Base-by-base conservation (phyloP, 1,140 invertebrate species). In the Heliconius hermathena region DNA sequence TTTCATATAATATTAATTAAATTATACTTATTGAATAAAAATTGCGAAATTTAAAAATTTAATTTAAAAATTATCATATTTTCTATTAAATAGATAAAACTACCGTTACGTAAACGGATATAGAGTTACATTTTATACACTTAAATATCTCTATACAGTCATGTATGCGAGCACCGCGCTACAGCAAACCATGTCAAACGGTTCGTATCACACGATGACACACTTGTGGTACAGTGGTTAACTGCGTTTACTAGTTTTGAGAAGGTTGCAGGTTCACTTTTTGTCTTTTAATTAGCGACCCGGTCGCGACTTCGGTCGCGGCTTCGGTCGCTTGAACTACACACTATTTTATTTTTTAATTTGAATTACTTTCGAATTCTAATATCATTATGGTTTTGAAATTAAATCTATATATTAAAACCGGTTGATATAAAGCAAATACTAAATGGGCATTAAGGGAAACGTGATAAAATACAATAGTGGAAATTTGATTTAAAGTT, bases 81-180 rank as follows among this genome's bases (percentile, higher is more conserved):
- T 60, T 60, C 54, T 60, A 60, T 60, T 60, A 22, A 60, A 60
- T 60, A 60, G 54, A 60, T 26, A 52, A 60, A 60, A 60, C 9
- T 60, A 60, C 54, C 54, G 54, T 60, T 60, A 60, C 54, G 54
- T 60, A 60, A 60, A 22, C n/a, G 54, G 8, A 20, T 60, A 22
- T 57, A 57, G 20, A 9, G 54, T 60, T 60, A 22, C 54, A 22
- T n/a, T 60, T 60, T 60, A 60, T 60, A 22, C 6, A 54, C 54
- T 60, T 22, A 60, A 60, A 26, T 60, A 60, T 60, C 54, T 60
- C 41, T 46, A 46, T 16, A 46, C 18, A 52, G 16, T 18, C 49
- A 20, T 52, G 49, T 52, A 52, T 9, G n/a, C 54, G 8, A 57
- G 54, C n/a, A 9, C n/a, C 54, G n/a, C 54, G 54, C 54, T 22